Evolutionary conservation across 2,888 invertebrate genomes (phyloP).

Genomic region (Drosophila austrosaltans): DNA sequence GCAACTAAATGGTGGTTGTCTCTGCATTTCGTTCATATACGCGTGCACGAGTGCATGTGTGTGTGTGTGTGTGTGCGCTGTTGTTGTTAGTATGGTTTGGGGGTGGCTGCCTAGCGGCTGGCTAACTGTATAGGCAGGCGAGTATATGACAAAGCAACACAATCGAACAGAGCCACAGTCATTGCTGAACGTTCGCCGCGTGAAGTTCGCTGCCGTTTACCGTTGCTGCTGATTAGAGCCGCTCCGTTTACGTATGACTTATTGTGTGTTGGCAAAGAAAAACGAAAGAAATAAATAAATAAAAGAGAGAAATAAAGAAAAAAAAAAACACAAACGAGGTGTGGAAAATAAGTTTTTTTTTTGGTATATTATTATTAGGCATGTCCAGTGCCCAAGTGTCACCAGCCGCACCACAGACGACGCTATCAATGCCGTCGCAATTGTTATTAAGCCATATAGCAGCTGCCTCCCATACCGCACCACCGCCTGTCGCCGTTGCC

Average conservation of each 20-base stretch:
- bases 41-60: not conserved
- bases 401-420: constrained; percentile 75
- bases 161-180: constrained; percentile 73
- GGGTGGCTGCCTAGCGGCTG: constrained; percentile 23
- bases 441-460: constrained; percentile 80
- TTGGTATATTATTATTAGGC: constrained; percentile 44
- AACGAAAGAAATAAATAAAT: not conserved
- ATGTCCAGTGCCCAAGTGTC: constrained; percentile 83
- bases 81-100: constrained; percentile 24
- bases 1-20: constrained; percentile 16
- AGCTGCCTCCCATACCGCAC: constrained; percentile 58
- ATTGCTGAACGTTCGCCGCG: constrained; percentile 78
- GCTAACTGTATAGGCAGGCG: constrained; percentile 25
- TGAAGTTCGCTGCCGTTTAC: constrained; percentile 39
- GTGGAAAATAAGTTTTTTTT: not conserved
- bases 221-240: constrained; percentile 4
- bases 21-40: not conserved
- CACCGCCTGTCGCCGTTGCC: constrained; percentile 50
- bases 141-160: constrained; percentile 73
- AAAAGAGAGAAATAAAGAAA: not conserved
- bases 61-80: constrained; percentile 29
- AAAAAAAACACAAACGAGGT: not conserved
- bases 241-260: not conserved
- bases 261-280: not conserved
- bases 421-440: constrained; percentile 64